Conservation (phyloP, 2,113 vertebrate genomes). For the Siniperca knerii region DNA sequence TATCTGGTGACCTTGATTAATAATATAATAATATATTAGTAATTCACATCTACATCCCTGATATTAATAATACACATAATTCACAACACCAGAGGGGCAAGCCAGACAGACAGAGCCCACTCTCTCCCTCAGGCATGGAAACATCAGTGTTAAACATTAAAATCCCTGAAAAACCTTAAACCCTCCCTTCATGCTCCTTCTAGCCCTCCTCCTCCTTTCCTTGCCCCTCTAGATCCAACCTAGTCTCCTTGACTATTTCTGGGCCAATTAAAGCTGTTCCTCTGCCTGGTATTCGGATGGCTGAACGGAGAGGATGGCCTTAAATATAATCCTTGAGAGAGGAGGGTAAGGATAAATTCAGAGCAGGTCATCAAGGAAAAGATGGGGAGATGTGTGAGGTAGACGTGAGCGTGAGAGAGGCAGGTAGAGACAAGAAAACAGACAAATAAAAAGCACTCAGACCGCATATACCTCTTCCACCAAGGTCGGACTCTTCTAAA, state of each 20-base stretch:
- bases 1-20: slow-evolving; percentile 20
- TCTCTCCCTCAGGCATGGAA: slow-evolving; percentile 33
- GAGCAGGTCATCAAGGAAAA: slow-evolving; percentile 59
- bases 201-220: slow-evolving; percentile 6
- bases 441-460: background rate
- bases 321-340: slow-evolving; percentile 63
- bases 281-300: slow-evolving; percentile 35
- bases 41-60: background rate
- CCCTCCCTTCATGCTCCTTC: slow-evolving; percentile 23
- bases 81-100: slow-evolving; percentile 16
- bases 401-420: background rate
- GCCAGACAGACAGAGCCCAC: slow-evolving; percentile 20
- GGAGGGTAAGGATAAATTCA: slow-evolving; percentile 47
- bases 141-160: slow-evolving; percentile 56
- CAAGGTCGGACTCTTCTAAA: background rate
- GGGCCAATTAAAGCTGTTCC: slow-evolving; percentile 75
- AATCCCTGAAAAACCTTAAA: slow-evolving; percentile 61
- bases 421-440: background rate
- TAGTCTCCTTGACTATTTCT: slow-evolving; percentile 69
- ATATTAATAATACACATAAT: slow-evolving; percentile 37
- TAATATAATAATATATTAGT: background rate
- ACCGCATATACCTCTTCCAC: background rate
- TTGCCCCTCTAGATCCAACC: slow-evolving; percentile 49
- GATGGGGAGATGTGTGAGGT: slow-evolving; percentile 19
- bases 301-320: slow-evolving; percentile 54